Percentiles rank a stretch among this genome's conserved stretches.
phyloP scores from a whole-genome alignment of 2,888 invertebrate species.

The Baronia brevicornis region DNA sequence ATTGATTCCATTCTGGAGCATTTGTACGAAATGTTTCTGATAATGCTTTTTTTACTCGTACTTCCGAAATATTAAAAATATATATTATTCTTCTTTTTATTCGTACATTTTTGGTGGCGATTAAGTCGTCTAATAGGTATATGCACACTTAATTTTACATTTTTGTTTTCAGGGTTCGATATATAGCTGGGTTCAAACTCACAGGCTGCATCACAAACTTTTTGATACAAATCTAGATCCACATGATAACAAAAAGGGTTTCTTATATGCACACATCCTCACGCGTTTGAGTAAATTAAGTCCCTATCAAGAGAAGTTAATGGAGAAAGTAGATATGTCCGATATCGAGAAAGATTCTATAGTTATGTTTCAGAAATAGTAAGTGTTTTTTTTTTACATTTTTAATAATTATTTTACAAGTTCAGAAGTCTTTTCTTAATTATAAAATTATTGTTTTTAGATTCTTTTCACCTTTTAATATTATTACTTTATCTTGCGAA shows the following conservation, averaged over 20 bases:
- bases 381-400: constrained; percentile 24
- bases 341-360: constrained; percentile 86
- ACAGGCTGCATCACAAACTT: constrained; percentile 87
- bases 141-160: too few relatives aligned
- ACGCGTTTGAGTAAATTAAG: constrained; percentile 81
- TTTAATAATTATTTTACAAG: background rate
- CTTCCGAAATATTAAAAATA: too few relatives aligned
- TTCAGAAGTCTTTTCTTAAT: background rate
- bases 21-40: too few relatives aligned
- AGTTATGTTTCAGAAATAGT: constrained; percentile 89
- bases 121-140: too few relatives aligned
- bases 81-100: too few relatives aligned
- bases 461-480: too few relatives aligned
- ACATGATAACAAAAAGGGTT: constrained; percentile 85
- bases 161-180: constrained; percentile 80
- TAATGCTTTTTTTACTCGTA: too few relatives aligned
- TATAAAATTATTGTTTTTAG: background rate
- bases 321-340: constrained; percentile 82
- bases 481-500: too few relatives aligned
- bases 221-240: constrained; percentile 87
- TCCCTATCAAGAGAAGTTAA: constrained; percentile 77
- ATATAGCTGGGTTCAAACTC: constrained; percentile 88
- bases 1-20: too few relatives aligned
- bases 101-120: too few relatives aligned
- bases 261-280: constrained; percentile 86